Evolutionary conservation across 2,113 vertebrate species (phyloP).

Genomic region (Clupea harengus): DNA sequence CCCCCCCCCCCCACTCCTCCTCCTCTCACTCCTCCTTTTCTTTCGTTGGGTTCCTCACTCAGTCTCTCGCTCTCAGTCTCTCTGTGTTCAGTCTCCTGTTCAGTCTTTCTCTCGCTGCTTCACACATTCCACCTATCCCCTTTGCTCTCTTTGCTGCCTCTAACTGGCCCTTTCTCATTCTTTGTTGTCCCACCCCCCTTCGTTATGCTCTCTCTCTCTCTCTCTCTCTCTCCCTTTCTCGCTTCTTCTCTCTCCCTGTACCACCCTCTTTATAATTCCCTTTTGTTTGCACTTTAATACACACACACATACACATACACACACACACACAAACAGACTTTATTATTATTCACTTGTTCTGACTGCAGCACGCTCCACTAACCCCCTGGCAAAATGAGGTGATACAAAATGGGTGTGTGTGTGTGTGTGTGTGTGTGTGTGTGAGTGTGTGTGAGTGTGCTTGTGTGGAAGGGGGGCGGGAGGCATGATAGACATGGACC

Average conservation of each 20-base stretch:
- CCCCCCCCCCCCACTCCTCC: neutral
- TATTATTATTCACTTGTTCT: conserved; percentile 74
- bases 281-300: conserved; percentile 39
- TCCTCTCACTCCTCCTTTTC: conserved; percentile 14
- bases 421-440: conserved; percentile 7
- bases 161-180: conserved; percentile 24
- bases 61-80: conserved; percentile 24
- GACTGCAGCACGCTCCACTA: conserved; percentile 67
- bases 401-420: conserved; percentile 34
- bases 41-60: conserved; percentile 16
- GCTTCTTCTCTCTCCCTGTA: conserved; percentile 39
- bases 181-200: conserved; percentile 34
- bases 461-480: neutral
- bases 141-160: conserved; percentile 25
- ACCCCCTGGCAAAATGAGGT: conserved; percentile 62
- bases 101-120: no score
- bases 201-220: conserved; percentile 24
- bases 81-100: neutral
- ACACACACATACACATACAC: conserved; percentile 46
- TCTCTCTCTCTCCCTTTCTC: conserved; percentile 45
- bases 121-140: conserved; percentile 5
- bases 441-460: neutral
- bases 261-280: conserved; percentile 18
- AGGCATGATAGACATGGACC: conserved; percentile 34
- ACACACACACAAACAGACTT: conserved; percentile 52